Evolutionary conservation across 2,888 invertebrate species (phyloP).

Genomic region (Adineta ricciae): DNA sequence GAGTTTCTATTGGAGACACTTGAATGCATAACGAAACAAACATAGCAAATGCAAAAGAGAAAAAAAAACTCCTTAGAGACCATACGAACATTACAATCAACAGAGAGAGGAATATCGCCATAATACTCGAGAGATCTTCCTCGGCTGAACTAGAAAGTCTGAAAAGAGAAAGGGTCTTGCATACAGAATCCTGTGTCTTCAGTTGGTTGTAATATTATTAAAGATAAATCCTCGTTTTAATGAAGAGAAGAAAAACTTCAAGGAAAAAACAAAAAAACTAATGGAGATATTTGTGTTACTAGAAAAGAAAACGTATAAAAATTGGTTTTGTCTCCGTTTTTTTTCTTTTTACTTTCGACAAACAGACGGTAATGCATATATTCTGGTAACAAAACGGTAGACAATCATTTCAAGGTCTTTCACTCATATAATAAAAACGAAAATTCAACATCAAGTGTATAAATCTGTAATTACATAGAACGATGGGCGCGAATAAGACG

Average conservation of each 20-base stretch:
- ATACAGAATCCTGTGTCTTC: neutral
- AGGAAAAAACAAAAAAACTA: neutral
- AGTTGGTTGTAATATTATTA: neutral
- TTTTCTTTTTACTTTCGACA: neutral
- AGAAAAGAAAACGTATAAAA: neutral
- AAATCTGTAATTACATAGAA: neutral
- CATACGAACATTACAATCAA: neutral
- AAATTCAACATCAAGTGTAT: neutral
- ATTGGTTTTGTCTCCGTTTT: neutral
- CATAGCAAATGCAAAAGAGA: neutral
- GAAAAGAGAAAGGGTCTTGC: neutral
- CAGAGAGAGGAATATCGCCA: neutral
- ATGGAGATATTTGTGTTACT: neutral
- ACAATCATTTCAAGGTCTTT: neutral
- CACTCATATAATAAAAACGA: neutral
- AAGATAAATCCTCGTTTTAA: neutral
- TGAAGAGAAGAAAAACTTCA: neutral
- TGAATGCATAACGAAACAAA: neutral
- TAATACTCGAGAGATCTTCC: neutral
- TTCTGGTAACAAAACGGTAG: neutral
- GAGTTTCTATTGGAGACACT: conserved; percentile 13
- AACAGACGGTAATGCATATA: neutral
- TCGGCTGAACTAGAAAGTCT: neutral
- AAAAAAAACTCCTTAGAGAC: conserved; percentile 9
- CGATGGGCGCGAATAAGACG: neutral